Conservation (phyloP, 2,888 invertebrate species). For the Perdita meconis region DNA sequence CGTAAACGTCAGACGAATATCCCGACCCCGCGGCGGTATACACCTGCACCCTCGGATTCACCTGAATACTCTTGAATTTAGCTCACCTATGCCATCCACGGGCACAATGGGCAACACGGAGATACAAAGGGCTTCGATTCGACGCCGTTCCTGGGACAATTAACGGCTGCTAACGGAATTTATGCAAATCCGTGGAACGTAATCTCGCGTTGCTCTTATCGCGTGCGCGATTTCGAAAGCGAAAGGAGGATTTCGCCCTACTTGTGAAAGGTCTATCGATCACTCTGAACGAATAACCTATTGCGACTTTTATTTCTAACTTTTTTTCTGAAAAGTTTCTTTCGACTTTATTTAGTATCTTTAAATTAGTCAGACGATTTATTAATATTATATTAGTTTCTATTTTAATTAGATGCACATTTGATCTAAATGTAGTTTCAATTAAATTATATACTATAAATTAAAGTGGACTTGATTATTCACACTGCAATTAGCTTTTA, state of each 20-base stretch:
- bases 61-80: conserved; percentile 47
- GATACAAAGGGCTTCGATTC: conserved; percentile 61
- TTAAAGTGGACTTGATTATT: no score
- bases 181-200: conserved; percentile 50
- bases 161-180: conserved; percentile 53
- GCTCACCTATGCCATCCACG: conserved; percentile 15
- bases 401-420: no score
- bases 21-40: conserved; percentile 23
- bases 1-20: conserved; percentile 66
- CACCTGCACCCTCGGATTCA: conserved; percentile 46
- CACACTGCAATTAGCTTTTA: no score
- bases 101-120: conserved; percentile 47
- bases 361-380: no score
- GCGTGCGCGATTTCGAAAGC: conserved; percentile 26
- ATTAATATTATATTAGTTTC: no score
- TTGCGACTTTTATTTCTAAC: no score
- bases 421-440: no score
- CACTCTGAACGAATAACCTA: background rate
- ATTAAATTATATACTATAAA: no score
- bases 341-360: no score
- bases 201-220: conserved; percentile 37
- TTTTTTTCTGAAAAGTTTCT: no score
- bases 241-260: conserved; percentile 20
- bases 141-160: conserved; percentile 50
- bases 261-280: background rate